Conservation (phyloP, 1,140 invertebrate genomes). For the Diprion similis region DNA sequence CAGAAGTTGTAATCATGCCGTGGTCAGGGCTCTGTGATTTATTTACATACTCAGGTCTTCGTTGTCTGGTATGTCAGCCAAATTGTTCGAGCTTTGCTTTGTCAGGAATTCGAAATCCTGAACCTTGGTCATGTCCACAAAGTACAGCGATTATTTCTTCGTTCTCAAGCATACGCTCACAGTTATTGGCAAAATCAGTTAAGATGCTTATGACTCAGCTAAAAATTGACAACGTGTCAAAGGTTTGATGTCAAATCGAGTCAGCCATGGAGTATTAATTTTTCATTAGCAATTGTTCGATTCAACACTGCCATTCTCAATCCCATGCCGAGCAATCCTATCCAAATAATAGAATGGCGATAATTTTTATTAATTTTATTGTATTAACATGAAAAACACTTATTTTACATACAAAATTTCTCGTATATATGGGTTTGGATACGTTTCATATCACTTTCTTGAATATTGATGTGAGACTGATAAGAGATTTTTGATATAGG, state of each 20-base stretch:
- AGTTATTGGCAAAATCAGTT: too few species aligned
- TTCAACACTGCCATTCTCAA: too few species aligned
- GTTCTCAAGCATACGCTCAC: too few species aligned
- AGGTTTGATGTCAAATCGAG: too few species aligned
- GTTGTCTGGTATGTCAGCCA: constrained; percentile 39
- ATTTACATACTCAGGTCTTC: constrained; percentile 38
- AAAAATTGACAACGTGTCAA: too few species aligned
- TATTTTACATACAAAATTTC: not conserved
- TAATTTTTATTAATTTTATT: not conserved
- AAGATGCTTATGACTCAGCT: too few species aligned
- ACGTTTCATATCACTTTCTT: too few species aligned
- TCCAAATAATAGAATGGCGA: not conserved
- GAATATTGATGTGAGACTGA: too few species aligned
- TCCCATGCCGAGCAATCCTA: not conserved
- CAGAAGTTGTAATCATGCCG: not conserved
- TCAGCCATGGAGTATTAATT: too few species aligned
- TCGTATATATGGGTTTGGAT: not conserved
- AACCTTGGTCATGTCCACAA: constrained; percentile 14
- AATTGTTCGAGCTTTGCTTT: constrained; percentile 40
- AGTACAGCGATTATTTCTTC: too few species aligned
- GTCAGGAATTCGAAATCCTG: constrained; percentile 29
- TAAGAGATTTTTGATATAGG: too few species aligned
- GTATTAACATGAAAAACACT: constrained; percentile 10
- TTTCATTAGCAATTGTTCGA: not conserved
- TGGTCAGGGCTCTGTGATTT: not conserved